Evolutionary conservation across 2,113 vertebrate genomes (phyloP), one percentile per base, ranked within the genome.

Genomic region (Gymnobelideus leadbeateri): DNA sequence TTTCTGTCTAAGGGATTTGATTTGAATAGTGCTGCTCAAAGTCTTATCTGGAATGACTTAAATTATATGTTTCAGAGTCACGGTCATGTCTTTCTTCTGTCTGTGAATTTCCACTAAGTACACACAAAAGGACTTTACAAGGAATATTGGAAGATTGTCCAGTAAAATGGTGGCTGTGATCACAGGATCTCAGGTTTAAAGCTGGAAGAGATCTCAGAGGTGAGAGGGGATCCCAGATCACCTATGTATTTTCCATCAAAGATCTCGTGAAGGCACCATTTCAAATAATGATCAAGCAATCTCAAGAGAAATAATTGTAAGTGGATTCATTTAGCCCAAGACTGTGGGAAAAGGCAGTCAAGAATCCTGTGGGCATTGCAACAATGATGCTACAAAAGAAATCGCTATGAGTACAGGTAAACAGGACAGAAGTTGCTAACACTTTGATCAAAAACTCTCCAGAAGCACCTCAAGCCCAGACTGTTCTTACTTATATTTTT

Each of bases 11-110:
- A 91, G 51, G 6, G 50, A 21, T 95, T 95, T 93, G 55, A 91
- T 94, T 95, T 51, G 93, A 91, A 95, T 28, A 24, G 55, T 92
- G 49, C 90, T 53, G 61, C 37, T 84, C 31, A 91, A 93, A 93
- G 5, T 95, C 93, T 94, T 93, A 94, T 7, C 92, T n/a, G 91
- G 51, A 92, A 21, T 51, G 84, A 92, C 91, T 57, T 43, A 94
- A 95, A 51, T 51, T n/a, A 92, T 14, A 77, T 3, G 0, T 91
- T 89, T 43, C 95, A 96, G 90, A 95, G 43, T 54, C 37, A 92
- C 14, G 94, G 43, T 55, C 43, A 92, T 25, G 49, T 54, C 52
- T 19, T 37, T 46, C 53, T 24, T 16, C 68, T 94, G 92, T 61
- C 8, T 97, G 77, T 96, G 25, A 21, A 61, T 16, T 28, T n/a